Evolutionary conservation across 2,797 vertebrate species (phyloP), one percentile per base, ranked within the genome.

Genomic region (Florisuga fusca): DNA sequence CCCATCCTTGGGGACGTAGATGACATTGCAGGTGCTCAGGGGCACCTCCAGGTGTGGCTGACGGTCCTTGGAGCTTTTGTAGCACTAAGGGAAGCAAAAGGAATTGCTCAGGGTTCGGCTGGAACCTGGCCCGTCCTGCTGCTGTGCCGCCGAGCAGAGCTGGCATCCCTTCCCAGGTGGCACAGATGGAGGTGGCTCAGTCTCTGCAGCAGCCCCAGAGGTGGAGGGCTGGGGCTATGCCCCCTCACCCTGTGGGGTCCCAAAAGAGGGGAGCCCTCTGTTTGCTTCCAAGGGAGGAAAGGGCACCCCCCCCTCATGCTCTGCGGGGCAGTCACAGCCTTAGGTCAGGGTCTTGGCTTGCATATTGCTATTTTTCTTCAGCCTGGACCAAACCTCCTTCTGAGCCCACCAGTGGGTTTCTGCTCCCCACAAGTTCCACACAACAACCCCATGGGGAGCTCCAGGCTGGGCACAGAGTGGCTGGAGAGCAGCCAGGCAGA

Each of bases 31-130:
- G 77, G 97, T 95, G 38, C 98, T 97, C 86, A 99, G 97, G 1
- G 98, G 97, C 82, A 99, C 98, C 95, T 99, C 99, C 53, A 99
- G 94, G 23, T 99, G 98, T 0, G 99, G 99, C 66, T 98, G 98
- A 76, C 97, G 98, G 97, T 99, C 99, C 97, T 99, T 99, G 96
- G 99, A 99, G 97, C 98, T 99, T 97, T 99, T 99, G 94, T 98
- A 99, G 95, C 99, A 99, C 99, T 99, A 92, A 36, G 54, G 48
- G 45, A 92, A 71, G 54, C 19, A 38, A 54, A 92, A 48, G 45
- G 17, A 61, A 36, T 3, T 1, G 12, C 80, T 95, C 45, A 54
- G 50, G 22, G 43, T 48, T 68, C 25, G 9, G 71, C 4, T 2
- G 2, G 64, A 62, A 48, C 34, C 48, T 59, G 25, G 25, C 45